A percentile compares a stretch with the other conserved stretches of the same genome.
Evolutionary conservation across 1,140 invertebrate genomes (phyloP).

Genomic region (Onthophagus taurus): DNA sequence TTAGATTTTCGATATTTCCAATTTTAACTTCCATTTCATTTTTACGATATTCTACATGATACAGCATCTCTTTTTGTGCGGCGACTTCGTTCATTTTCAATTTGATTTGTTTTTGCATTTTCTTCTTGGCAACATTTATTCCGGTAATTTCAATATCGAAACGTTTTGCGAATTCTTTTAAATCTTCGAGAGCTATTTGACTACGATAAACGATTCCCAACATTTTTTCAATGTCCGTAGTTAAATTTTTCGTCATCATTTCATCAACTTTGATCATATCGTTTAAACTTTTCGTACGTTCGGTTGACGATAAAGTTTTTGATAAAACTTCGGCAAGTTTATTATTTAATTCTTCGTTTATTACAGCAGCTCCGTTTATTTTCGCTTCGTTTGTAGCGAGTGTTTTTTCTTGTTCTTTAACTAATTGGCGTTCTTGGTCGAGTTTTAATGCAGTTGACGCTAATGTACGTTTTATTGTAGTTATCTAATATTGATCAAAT

Average conservation of each 20-base stretch:
- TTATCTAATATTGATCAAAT: conserved; percentile 18
- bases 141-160: conserved; percentile 25
- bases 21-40: conserved; percentile 26
- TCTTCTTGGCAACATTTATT: conserved; percentile 10
- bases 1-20: conserved; percentile 17
- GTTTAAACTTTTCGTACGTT: conserved; percentile 25
- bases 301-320: conserved; percentile 17
- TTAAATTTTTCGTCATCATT: conserved; percentile 19
- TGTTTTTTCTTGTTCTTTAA: conserved; percentile 17
- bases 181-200: conserved; percentile 22
- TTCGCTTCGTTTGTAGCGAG: conserved; percentile 22
- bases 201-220: conserved; percentile 24
- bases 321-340: conserved; percentile 20
- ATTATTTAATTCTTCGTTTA: conserved; percentile 14
- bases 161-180: conserved; percentile 20
- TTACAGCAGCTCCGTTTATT: conserved; percentile 4
- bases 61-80: conserved; percentile 35
- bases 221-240: conserved; percentile 24
- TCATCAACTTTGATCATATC: conserved; percentile 26
- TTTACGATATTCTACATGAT: conserved; percentile 33
- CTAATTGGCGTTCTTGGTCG: conserved; percentile 25
- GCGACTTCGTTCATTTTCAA: conserved; percentile 31
- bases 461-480: conserved; percentile 21
- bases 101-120: conserved; percentile 24
- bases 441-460: conserved; percentile 19